Base-by-base conservation (phyloP, 2,888 invertebrate genomes). In the Thera britannica region DNA sequence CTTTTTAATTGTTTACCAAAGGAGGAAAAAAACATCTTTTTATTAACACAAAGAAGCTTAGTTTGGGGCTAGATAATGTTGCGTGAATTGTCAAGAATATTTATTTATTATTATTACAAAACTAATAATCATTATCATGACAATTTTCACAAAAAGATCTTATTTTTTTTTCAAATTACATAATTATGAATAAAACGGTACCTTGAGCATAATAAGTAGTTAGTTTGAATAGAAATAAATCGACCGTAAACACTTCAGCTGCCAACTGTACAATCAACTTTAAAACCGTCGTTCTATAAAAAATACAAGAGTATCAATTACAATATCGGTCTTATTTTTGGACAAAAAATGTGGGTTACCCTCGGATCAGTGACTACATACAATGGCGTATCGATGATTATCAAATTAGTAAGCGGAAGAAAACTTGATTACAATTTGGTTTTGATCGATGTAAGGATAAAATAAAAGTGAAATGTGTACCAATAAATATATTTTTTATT, bases 321-420 rank as follows among this genome's bases (percentile, higher is more conserved):
- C 86, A 72, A 72, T 79, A 79, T 80, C 80, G 77, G 80, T 80
- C 75, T 77, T 86, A 83, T 85, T 86, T 87, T 82, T 64, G 74
- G 77, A 80, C 77, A 84, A 88, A 88, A 86, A 87, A 83, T 66
- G 79, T 83, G 79, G 84, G 81, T 77, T 82, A 82, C 61, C 74
- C 81, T 79, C 75, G 80, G 79, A 73, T 78, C 79, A 75, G 67
- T 71, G 77, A 73, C 72, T 79, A 76, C 75, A 68, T 75, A 73
- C 77, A 69, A 76, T 77, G 76, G 74, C 71, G 71, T 73, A 69
- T 72, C 71, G 75, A 75, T 75, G 62, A 51, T 74, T 60, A 74
- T 74, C 71, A 58, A 65, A 71, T 67, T 59, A 62, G 70, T 65
- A 35, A 48, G 63, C 56, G 69, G 58, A 65, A 62, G 61, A 68